These are phyloP conservation scores for Papilio xuthus DNA, from an alignment of 1,140 invertebrate genomes.

Conservation along the genomic window DNA sequence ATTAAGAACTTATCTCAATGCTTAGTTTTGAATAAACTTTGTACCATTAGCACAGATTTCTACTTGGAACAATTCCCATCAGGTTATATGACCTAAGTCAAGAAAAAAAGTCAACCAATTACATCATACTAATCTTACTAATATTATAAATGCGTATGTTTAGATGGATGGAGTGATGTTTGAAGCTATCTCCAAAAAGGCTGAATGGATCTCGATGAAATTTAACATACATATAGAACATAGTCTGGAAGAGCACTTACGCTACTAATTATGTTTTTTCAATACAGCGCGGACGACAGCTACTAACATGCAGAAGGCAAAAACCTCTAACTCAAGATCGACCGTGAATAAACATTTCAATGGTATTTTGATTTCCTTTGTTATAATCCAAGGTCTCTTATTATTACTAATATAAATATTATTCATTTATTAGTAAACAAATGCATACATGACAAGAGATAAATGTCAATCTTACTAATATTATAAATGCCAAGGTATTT, in stretches of 20 bases:
- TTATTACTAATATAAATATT: conserved; percentile 11
- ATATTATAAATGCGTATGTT: too few relatives aligned
- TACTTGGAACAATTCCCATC: not conserved
- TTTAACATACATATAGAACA: too few relatives aligned
- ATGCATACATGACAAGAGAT: not conserved
- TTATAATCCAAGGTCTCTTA: not conserved
- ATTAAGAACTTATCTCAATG: not conserved
- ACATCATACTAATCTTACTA: too few relatives aligned
- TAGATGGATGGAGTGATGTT: too few relatives aligned
- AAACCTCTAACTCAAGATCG: not conserved
- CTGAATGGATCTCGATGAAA: too few relatives aligned
- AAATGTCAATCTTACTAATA: not conserved
- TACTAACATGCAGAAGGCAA: not conserved
- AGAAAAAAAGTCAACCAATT: not conserved
- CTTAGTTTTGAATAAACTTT: not conserved
- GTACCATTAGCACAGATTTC: not conserved
- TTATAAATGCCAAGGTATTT: too few relatives aligned
- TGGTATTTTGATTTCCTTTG: not conserved
- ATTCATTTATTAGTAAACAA: not conserved
- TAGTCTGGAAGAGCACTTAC: too few relatives aligned
- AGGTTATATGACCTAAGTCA: not conserved
- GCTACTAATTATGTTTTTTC: too few relatives aligned
- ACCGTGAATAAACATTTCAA: not conserved
- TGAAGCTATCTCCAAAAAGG: too few relatives aligned
- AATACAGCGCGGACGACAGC: too few relatives aligned